Evolutionary conservation across 2,888 invertebrate species (phyloP).

Genomic region (Marronus borbonicus): DNA sequence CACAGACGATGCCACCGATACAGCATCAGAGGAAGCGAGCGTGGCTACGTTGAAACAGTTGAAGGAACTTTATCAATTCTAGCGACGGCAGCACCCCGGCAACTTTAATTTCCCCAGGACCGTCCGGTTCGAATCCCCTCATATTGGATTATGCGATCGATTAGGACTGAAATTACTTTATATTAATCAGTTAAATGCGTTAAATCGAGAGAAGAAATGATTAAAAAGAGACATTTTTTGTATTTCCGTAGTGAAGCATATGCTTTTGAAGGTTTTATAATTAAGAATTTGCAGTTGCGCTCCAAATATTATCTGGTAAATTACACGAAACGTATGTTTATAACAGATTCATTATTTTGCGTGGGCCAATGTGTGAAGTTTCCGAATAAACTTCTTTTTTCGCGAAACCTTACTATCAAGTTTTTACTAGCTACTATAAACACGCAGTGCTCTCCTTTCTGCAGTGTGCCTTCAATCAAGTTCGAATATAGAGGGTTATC

Average conservation of each 20-base stretch:
- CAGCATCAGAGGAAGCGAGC: conserved; percentile 18
- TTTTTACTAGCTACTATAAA: too few relatives aligned
- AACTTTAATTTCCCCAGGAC: conserved; percentile 56
- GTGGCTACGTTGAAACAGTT: conserved; percentile 48
- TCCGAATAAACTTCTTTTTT: too few relatives aligned
- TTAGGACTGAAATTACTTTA: conserved; percentile 56
- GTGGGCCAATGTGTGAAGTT: too few relatives aligned
- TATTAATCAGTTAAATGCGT: conserved; percentile 55
- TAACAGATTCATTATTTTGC: too few relatives aligned
- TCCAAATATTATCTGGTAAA: too few relatives aligned
- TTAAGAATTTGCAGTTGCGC: too few relatives aligned
- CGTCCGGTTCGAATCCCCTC: conserved; percentile 49
- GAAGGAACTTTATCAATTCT: conserved; percentile 56
- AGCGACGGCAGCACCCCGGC: conserved; percentile 55
- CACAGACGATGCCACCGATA: neutral
- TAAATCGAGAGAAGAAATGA: conserved; percentile 54
- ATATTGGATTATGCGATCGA: conserved; percentile 57
- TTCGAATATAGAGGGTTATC: too few relatives aligned
- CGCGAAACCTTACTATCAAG: too few relatives aligned
- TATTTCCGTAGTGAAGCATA: neutral
- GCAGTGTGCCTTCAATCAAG: too few relatives aligned
- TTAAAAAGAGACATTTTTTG: conserved; percentile 22
- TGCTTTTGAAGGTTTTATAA: too few relatives aligned
- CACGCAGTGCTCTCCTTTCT: too few relatives aligned
- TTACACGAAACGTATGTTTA: too few relatives aligned